Evolutionary conservation across 2,113 vertebrate genomes (phyloP).

Genomic region (Myiopsitta monachus): DNA sequence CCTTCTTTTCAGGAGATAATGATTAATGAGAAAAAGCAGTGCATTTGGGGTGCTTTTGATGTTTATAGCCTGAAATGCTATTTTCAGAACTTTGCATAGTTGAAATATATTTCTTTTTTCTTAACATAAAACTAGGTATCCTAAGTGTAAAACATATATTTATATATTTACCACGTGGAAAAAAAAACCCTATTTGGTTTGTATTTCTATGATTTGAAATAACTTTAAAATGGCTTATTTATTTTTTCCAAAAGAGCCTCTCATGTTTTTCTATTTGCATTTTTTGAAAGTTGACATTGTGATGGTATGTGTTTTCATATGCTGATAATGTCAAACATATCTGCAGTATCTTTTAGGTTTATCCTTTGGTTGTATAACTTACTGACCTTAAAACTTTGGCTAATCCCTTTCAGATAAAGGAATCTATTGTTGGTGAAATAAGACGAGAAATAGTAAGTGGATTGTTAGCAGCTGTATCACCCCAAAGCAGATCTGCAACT

Average conservation of each 20-base stretch:
- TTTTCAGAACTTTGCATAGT: not conserved
- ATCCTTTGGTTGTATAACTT: not conserved
- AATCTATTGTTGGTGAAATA: conserved; percentile 90
- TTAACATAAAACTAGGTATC: not conserved
- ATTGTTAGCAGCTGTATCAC: conserved; percentile 85
- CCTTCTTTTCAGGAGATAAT: not conserved
- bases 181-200: not conserved
- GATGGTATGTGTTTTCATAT: not conserved
- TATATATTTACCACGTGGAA: not conserved
- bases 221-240: not conserved
- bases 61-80: not conserved
- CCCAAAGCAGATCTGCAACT: conserved; percentile 70
- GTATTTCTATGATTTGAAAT: not conserved
- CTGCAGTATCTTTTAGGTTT: conserved; percentile 9
- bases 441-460: conserved; percentile 90
- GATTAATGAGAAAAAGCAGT: not conserved
- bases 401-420: conserved; percentile 83
- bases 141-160: not conserved
- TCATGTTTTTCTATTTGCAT: not conserved
- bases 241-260: not conserved
- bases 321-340: not conserved
- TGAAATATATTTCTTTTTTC: not conserved
- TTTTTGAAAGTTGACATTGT: not conserved
- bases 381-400: conserved; percentile 3
- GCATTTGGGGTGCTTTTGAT: not conserved